Conservation (phyloP, 92 coral and sea anemone species). For the Porites rus region DNA sequence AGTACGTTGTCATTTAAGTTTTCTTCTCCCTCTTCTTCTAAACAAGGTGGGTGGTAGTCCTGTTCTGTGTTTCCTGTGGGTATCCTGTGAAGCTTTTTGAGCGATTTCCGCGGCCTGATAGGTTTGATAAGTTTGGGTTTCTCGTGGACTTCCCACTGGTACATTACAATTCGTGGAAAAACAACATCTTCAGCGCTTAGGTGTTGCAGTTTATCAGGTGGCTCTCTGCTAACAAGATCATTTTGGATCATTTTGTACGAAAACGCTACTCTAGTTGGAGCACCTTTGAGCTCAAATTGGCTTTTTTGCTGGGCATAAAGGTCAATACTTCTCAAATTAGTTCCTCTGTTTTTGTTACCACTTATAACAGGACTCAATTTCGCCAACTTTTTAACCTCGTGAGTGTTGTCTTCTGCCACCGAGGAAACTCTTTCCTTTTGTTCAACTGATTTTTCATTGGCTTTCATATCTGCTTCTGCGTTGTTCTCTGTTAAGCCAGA, state of each 20-base stretch:
- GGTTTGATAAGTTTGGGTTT: slow-evolving; percentile 3
- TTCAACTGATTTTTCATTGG: background rate
- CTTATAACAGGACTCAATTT: background rate
- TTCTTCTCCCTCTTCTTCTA: background rate
- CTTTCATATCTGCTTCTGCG: background rate
- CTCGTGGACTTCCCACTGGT: slow-evolving; percentile 42
- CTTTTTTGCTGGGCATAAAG: slow-evolving; percentile 16
- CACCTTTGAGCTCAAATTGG: slow-evolving; percentile 9
- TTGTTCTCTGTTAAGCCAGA: background rate
- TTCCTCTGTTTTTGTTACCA: background rate
- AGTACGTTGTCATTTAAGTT: background rate
- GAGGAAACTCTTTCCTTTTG: background rate
- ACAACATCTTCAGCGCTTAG: background rate
- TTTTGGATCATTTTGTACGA: slow-evolving; percentile 4
- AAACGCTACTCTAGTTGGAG: slow-evolving; percentile 14
- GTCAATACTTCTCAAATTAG: slow-evolving; percentile 13
- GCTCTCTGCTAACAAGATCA: background rate
- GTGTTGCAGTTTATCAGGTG: background rate
- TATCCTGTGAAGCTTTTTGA: background rate
- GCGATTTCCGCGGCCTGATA: background rate
- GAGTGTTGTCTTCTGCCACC: background rate
- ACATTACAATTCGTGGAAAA: slow-evolving; percentile 25
- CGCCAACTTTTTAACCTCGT: background rate
- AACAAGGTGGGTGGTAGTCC: background rate
- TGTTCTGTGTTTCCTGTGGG: background rate